phyloP scores from a whole-genome alignment of 1,140 invertebrate species.

The Tenebrio molitor region DNA sequence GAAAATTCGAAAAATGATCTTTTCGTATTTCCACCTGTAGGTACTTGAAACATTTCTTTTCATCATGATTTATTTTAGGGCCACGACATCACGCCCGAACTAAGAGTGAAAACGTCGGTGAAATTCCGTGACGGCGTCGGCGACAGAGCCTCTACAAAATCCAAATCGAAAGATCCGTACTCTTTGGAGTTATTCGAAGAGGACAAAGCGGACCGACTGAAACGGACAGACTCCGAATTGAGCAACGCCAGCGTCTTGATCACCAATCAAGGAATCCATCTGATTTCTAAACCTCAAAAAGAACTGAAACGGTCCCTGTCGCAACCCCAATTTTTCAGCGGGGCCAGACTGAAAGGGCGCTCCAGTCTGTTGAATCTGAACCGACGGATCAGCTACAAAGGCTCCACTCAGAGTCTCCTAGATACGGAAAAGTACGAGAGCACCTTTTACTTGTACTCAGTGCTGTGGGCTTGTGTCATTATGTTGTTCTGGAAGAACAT shows the following conservation, averaged over 20 bases:
- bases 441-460: slow-evolving; percentile 74
- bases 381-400: slow-evolving; percentile 47
- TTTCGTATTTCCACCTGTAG: too few species aligned
- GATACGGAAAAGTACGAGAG: slow-evolving; percentile 58
- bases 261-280: slow-evolving; percentile 54
- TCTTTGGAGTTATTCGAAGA: slow-evolving; percentile 61
- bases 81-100: not conserved
- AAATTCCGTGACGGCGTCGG: slow-evolving; percentile 18
- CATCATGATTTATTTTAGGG: not conserved
- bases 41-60: too few species aligned
- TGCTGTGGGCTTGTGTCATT: slow-evolving; percentile 77
- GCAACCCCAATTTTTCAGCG: slow-evolving; percentile 57
- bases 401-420: slow-evolving; percentile 49
- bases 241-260: slow-evolving; percentile 51
- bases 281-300: slow-evolving; percentile 41
- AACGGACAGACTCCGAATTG: slow-evolving; percentile 30
- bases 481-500: slow-evolving; percentile 81
- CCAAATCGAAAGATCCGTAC: slow-evolving; percentile 51
- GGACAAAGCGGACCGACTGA: slow-evolving; percentile 9
- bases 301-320: slow-evolving; percentile 61
- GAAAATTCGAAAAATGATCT: too few species aligned
- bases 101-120: slow-evolving; percentile 10
- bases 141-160: not conserved
- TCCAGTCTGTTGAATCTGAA: slow-evolving; percentile 49
- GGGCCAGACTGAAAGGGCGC: slow-evolving; percentile 42